Base-by-base conservation (phyloP, 1,140 invertebrate species). In the Piezodorus guildinii region DNA sequence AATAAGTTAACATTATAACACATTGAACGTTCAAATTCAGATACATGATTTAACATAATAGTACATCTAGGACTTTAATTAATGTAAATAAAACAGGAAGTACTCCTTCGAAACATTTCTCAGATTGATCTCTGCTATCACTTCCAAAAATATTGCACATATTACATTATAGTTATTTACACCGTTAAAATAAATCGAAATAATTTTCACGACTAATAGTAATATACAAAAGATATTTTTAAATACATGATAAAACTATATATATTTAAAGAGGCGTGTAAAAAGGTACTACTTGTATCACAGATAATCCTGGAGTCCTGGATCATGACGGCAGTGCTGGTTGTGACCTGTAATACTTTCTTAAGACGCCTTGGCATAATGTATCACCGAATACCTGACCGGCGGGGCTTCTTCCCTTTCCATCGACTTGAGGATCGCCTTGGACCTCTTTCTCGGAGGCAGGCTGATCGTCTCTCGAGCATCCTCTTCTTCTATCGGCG, bases 301-400 rank as follows among this genome's bases (percentile, higher is more conserved):
- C 58, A 60, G 58, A 60, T 60, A 60, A 60, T 44, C 30, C 30
- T 43, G 30, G 15, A 44, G 58, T 19, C 27, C 27, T 60, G 30
- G 52, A 60, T 60, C 16, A 17, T 19, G 17, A 19, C 39, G 30
- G 58, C 58, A 60, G 58, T 60, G 58, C 54, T 58, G 54, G 46
- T 49, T 56, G 52, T 23, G 52, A 23, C 52, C 19, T 21, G 52
- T 21, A 56, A 46, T 25, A 46, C 51, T 19, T 16, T 34, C 43
- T 59, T 69, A 69, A 14, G 82, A 83, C 15, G 86, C 83, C 66
- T 83, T 81, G 10, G 87, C 88, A 71, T 87, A 91, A 62, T 89
- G 86, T 68, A 90, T 90, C 46, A 90, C 88, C 67, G 81, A 88
- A 69, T 88, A 84, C 54, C 87, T 76, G 67, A 80, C 74, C 66